Conservation (phyloP, 2,888 invertebrate species). For the Xiphydria camelus region DNA sequence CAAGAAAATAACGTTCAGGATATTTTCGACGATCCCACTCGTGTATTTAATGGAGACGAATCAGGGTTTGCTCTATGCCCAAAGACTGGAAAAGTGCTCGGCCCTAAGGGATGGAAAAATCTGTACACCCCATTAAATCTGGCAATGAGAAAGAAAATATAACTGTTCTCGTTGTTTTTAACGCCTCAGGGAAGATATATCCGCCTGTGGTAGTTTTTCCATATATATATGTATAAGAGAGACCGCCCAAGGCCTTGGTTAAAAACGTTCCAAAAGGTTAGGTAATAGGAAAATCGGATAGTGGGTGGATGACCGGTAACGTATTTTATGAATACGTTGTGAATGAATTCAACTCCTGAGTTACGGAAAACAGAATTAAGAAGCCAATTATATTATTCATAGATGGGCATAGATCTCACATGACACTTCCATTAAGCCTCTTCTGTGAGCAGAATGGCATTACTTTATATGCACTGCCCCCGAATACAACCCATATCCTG, state of each 20-base stretch:
- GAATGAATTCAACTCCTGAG: slow-evolving; percentile 20
- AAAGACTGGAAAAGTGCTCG: slow-evolving; percentile 37
- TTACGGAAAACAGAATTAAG: not conserved
- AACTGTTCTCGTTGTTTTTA: slow-evolving; percentile 29
- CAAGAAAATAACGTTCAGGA: not conserved
- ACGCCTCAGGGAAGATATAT: slow-evolving; percentile 28
- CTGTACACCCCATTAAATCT: slow-evolving; percentile 27
- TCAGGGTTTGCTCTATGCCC: slow-evolving; percentile 32
- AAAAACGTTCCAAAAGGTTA: slow-evolving; percentile 30
- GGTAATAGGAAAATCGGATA: slow-evolving; percentile 27
- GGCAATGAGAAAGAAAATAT: slow-evolving; percentile 40
- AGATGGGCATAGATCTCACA: slow-evolving; percentile 33
- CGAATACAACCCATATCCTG: slow-evolving; percentile 33
- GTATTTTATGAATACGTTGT: slow-evolving; percentile 29
- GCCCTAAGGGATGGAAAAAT: slow-evolving; percentile 35
- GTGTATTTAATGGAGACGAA: slow-evolving; percentile 27
- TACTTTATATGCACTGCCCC: slow-evolving; percentile 33
- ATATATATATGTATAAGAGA: too few relatives aligned
- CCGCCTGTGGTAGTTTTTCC: slow-evolving; percentile 39
- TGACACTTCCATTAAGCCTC: slow-evolving; percentile 28
- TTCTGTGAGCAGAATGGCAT: slow-evolving; percentile 31
- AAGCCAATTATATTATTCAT: slow-evolving; percentile 28
- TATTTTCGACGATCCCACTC: slow-evolving; percentile 15
- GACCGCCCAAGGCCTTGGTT: slow-evolving; percentile 32
- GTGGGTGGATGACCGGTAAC: slow-evolving; percentile 33